phyloP scores from a whole-genome alignment of 2,888 invertebrate genomes.

The Drosophila demipolita region DNA sequence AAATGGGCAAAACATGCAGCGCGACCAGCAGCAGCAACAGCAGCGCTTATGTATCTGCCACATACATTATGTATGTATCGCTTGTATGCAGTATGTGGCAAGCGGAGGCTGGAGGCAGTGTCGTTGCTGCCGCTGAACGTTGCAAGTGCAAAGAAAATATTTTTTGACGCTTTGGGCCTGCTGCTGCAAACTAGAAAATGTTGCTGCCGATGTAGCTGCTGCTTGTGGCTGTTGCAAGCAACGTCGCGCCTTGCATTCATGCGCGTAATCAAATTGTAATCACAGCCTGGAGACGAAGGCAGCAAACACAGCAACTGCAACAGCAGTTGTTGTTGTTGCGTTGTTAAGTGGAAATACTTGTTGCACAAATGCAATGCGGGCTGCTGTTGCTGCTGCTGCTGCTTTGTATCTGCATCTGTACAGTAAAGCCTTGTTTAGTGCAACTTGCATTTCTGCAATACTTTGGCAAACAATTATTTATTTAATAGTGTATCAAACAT shows the following conservation, averaged over 20 bases:
- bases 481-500: not conserved
- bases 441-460: constrained; percentile 10
- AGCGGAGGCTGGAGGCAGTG: constrained; percentile 4
- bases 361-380: constrained; percentile 82
- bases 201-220: constrained; percentile 43
- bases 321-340: constrained; percentile 55
- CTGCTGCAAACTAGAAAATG: constrained; percentile 69
- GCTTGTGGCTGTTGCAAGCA: constrained; percentile 29
- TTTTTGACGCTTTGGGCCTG: constrained; percentile 76
- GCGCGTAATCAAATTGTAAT: constrained; percentile 82
- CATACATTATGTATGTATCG: constrained; percentile 71
- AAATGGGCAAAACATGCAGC: constrained; percentile 81
- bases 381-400: constrained; percentile 42
- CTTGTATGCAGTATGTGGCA: constrained; percentile 35
- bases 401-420: constrained; percentile 58
- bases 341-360: constrained; percentile 82
- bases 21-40: constrained; percentile 43
- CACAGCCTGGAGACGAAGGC: constrained; percentile 72
- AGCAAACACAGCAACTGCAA: constrained; percentile 44
- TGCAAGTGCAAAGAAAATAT: constrained; percentile 81
- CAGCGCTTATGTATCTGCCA: constrained; percentile 72
- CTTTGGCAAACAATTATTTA: not conserved
- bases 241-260: constrained; percentile 76
- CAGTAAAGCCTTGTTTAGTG: constrained; percentile 50
- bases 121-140: constrained; percentile 33